Percentiles rank a stretch among this genome's conserved stretches.
Conservation (phyloP, 2,888 invertebrate genomes). For the Stenodera caucasica region DNA sequence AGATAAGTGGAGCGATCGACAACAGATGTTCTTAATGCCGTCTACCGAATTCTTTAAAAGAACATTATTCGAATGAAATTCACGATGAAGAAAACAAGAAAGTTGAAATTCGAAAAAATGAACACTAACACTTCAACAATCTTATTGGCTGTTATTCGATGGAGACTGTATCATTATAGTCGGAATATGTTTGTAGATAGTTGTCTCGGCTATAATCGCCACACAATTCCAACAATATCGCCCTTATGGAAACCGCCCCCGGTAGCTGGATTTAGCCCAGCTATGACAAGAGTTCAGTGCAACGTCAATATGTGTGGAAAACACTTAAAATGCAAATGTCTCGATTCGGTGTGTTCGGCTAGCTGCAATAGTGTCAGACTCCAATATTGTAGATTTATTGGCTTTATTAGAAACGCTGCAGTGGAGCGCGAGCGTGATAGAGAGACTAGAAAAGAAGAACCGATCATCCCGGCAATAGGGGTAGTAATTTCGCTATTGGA, state of each 20-base stretch:
- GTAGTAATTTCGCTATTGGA: conserved; percentile 34
- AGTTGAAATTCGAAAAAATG: background rate
- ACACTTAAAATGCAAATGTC: conserved; percentile 56
- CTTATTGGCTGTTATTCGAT: background rate
- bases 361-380: conserved; percentile 33
- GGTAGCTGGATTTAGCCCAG: conserved; percentile 27
- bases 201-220: background rate
- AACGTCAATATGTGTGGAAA: conserved; percentile 51
- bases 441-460: background rate
- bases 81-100: background rate
- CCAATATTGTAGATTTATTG: conserved; percentile 46
- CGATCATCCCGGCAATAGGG: background rate
- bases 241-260: conserved; percentile 31
- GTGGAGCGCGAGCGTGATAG: background rate
- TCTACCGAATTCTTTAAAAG: conserved; percentile 20
- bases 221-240: conserved; percentile 31
- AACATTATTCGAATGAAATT: conserved; percentile 2
- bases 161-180: background rate
- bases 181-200: background rate
- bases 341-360: conserved; percentile 44
- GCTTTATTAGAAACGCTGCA: conserved; percentile 41
- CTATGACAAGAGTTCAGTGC: conserved; percentile 35
- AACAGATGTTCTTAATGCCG: conserved; percentile 26
- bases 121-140: too few relatives aligned
- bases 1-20: background rate